phyloP scores from a whole-genome alignment of 2,797 vertebrate genomes.

The Epinephelus awoara region DNA sequence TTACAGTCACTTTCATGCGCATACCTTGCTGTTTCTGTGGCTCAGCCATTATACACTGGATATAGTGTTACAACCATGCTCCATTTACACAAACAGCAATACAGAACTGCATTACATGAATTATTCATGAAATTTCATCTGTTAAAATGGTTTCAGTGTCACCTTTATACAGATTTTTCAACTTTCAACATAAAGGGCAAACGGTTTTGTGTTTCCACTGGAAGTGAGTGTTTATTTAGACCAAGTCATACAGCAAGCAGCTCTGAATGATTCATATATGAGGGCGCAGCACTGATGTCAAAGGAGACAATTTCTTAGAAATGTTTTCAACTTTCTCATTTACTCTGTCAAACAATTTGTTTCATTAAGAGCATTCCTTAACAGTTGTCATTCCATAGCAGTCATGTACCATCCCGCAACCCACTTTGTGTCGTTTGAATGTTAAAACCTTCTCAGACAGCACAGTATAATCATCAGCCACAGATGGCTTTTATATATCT shows the following conservation, averaged over 20 bases:
- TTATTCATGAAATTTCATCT: neutral
- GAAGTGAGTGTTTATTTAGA: neutral
- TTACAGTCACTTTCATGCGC: neutral
- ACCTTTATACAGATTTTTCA: neutral
- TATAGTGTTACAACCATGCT: neutral
- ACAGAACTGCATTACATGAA: neutral
- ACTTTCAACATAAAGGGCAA: neutral
- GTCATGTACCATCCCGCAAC: conserved; percentile 18
- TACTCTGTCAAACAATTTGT: neutral
- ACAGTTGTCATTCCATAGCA: conserved; percentile 20
- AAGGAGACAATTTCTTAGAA: conserved; percentile 17
- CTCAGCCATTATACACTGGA: neutral
- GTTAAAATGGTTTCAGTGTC: neutral
- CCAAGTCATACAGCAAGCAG: conserved; percentile 2
- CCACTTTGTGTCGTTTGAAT: conserved; percentile 21
- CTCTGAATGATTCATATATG: neutral
- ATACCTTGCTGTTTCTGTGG: neutral
- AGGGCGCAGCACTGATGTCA: neutral
- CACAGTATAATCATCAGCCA: conserved; percentile 24
- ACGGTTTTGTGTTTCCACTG: neutral
- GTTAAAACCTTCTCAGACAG: conserved; percentile 14
- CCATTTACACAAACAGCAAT: neutral
- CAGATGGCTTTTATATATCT: conserved; percentile 64
- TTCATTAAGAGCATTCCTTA: conserved; percentile 16
- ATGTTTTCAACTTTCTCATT: conserved; percentile 25